Percentiles rank a stretch among this genome's conserved stretches.
These are phyloP conservation scores for Scomber japonicus DNA, from an alignment of 2,113 vertebrate species.

Conservation along the genomic window DNA sequence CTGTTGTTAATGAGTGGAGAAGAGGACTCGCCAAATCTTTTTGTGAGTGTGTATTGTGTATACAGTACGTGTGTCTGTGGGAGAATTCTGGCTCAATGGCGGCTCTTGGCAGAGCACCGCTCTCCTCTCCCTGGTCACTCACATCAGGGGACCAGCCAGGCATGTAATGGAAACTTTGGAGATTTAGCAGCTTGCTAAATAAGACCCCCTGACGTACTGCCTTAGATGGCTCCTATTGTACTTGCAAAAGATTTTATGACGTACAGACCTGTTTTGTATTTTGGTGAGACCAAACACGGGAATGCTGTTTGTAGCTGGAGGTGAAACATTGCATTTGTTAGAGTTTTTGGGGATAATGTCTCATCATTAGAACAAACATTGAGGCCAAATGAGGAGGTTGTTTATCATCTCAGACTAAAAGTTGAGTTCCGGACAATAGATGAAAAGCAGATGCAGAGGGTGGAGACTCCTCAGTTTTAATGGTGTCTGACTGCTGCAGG, in stretches of 20 bases:
- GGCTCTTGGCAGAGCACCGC: constrained; percentile 65
- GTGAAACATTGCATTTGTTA: constrained; percentile 29
- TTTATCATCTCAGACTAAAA: constrained; percentile 55
- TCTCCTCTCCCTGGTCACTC: constrained; percentile 63
- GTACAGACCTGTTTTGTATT: constrained; percentile 56
- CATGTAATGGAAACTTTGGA: constrained; percentile 80
- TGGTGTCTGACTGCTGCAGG: constrained; percentile 56
- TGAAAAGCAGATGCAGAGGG: constrained; percentile 72
- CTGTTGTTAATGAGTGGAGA: constrained; percentile 65
- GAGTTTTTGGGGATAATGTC: constrained; percentile 13
- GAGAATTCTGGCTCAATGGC: constrained; percentile 66
- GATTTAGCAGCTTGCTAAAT: constrained; percentile 75
- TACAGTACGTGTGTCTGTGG: constrained; percentile 41
- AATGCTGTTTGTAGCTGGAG: constrained; percentile 53
- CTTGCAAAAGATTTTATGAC: constrained; percentile 31
- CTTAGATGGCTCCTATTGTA: constrained; percentile 60
- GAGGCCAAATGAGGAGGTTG: constrained; percentile 44
- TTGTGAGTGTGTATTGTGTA: constrained; percentile 46
- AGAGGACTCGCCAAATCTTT: constrained; percentile 55
- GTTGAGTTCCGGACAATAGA: constrained; percentile 57
- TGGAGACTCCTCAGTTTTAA: constrained; percentile 53
- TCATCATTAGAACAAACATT: constrained; percentile 29
- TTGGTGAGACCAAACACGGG: constrained; percentile 12
- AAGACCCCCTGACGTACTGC: constrained; percentile 60
- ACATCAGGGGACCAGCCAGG: constrained; percentile 74